Evolutionary conservation across 1,140 invertebrate species (phyloP).

Genomic region (Phthorimaea operculella): DNA sequence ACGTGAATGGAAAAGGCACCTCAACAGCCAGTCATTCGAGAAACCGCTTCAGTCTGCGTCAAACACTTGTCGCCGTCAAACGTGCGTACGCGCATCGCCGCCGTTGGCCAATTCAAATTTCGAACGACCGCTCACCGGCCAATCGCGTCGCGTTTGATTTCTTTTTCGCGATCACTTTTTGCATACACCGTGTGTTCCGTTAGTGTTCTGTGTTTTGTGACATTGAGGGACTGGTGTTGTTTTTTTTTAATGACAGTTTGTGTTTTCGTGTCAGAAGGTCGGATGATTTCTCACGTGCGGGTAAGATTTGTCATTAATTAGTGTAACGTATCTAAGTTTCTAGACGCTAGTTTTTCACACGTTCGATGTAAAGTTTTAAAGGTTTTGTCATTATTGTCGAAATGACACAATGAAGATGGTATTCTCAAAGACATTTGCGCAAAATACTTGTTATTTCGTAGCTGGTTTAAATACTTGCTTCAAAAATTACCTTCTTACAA

Average conservation of each 20-base stretch:
- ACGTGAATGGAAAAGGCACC: conserved; percentile 52
- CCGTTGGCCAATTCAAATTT: conserved; percentile 49
- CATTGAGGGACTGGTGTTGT: conserved; percentile 35
- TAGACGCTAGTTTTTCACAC: conserved; percentile 18
- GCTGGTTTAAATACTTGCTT: not conserved
- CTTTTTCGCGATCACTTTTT: conserved; percentile 41
- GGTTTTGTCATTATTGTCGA: not conserved
- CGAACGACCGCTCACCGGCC: conserved; percentile 42
- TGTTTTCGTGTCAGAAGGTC: conserved; percentile 28
- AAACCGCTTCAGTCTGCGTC: conserved; percentile 52
- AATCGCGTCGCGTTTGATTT: conserved; percentile 51
- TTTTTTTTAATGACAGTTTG: conserved; percentile 30
- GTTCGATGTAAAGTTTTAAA: not conserved
- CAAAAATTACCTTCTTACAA: no score
- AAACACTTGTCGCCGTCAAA: conserved; percentile 35
- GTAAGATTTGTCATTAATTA: conserved; percentile 39
- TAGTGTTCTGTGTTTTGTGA: conserved; percentile 52
- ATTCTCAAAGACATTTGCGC: not conserved
- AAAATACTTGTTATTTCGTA: not conserved
- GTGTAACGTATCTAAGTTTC: conserved; percentile 24
- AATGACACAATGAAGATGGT: not conserved
- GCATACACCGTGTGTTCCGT: conserved; percentile 40
- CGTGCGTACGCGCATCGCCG: conserved; percentile 31
- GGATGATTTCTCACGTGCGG: conserved; percentile 48
- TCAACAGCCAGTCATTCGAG: conserved; percentile 44